These are phyloP conservation scores for Drosophila glabriapex DNA, from an alignment of 2,888 invertebrate genomes.

Conservation along the genomic window DNA sequence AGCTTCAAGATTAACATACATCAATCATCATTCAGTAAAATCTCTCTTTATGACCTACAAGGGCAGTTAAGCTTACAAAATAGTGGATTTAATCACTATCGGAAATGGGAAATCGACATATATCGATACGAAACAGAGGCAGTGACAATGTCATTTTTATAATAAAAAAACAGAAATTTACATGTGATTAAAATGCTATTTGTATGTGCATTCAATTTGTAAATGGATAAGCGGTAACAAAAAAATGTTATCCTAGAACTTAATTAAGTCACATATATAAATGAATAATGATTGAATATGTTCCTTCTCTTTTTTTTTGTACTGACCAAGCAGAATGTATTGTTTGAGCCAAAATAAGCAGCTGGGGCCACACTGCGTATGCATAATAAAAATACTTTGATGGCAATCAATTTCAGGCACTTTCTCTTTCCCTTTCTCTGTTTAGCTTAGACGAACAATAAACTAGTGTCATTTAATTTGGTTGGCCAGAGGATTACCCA, in stretches of 20 bases:
- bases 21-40: conserved; percentile 41
- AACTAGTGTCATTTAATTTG: conserved; percentile 29
- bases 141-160: conserved; percentile 1
- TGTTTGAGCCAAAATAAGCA: conserved; percentile 23
- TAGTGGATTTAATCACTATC: background rate
- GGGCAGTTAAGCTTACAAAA: background rate
- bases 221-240: conserved; percentile 31
- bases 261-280: conserved; percentile 60
- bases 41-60: background rate
- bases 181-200: background rate
- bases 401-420: background rate
- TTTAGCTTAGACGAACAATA: conserved; percentile 6
- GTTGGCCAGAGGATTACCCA: conserved; percentile 28
- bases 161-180: background rate
- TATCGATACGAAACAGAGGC: background rate
- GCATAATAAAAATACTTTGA: conserved; percentile 53
- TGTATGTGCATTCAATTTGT: conserved; percentile 45
- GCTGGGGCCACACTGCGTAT: conserved; percentile 38
- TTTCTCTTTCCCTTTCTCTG: conserved; percentile 1
- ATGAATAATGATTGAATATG: conserved; percentile 61
- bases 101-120: background rate
- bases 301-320: too few relatives aligned
- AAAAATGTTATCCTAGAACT: conserved; percentile 36
- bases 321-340: conserved; percentile 25
- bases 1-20: conserved; percentile 30